A percentile compares a stretch with the other conserved stretches of the same genome.
Evolutionary conservation across 1,140 invertebrate species (phyloP).

Genomic region (Drosophila ohnishii): DNA sequence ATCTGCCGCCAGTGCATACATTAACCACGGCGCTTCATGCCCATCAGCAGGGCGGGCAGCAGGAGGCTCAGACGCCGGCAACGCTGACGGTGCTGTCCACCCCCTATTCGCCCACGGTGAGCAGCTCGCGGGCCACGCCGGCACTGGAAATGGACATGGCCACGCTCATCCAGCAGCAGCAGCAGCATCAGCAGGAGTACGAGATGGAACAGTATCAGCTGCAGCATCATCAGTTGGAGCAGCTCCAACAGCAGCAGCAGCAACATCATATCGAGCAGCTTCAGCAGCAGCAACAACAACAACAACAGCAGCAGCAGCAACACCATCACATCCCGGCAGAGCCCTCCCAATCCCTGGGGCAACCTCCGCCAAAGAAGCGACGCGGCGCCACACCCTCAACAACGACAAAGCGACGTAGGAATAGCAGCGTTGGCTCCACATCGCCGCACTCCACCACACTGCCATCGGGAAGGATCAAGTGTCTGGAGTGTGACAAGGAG

Average conservation of each 20-base stretch:
- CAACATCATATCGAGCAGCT: constrained; percentile 17
- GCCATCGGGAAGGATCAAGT: constrained; percentile 86
- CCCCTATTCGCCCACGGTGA: constrained; percentile 74
- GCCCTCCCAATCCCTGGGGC: constrained; percentile 2
- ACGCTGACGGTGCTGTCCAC: constrained; percentile 63
- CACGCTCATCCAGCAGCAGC: constrained; percentile 48
- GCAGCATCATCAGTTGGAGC: constrained; percentile 44
- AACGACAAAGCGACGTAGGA: constrained; percentile 54
- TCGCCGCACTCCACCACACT: constrained; percentile 72
- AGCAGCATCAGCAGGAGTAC: constrained; percentile 48
- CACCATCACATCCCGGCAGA: constrained; percentile 21
- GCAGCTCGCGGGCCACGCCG: constrained; percentile 67
- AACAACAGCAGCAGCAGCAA: constrained; percentile 25
- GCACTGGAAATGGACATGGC: constrained; percentile 64
- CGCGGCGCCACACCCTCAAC: constrained; percentile 47
- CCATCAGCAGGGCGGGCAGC: constrained; percentile 52
- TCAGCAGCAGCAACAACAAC: constrained; percentile 30
- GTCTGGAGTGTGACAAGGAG: constrained; percentile 91
- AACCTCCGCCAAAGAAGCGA: constrained; percentile 23
- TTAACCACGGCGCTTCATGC: constrained; percentile 60
- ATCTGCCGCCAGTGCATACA: constrained; percentile 73
- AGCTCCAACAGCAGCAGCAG: constrained; percentile 39
- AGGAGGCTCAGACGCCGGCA: constrained; percentile 53
- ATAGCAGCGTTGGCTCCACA: constrained; percentile 60
- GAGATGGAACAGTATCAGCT: constrained; percentile 43